Evolutionary conservation across 2,888 invertebrate species (phyloP).

Genomic region (Rotaria sp.): DNA sequence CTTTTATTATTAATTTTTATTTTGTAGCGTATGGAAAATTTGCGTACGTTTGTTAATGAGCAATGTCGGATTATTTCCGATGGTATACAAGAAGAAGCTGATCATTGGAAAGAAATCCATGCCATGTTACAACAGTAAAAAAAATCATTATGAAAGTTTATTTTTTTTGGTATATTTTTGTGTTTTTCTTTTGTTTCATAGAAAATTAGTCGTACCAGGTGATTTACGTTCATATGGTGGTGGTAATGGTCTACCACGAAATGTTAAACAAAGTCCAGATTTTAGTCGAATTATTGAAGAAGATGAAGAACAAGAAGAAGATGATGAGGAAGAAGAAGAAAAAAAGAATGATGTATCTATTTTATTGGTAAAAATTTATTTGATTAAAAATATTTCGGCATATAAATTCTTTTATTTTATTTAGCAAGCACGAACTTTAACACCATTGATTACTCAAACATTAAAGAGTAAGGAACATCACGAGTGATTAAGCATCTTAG

Average conservation of each 20-base stretch:
- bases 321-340: not conserved
- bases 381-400: no score
- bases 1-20: not conserved
- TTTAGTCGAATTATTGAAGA: not conserved
- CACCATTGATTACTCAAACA: conserved; percentile 13
- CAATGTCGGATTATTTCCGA: not conserved
- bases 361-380: not conserved
- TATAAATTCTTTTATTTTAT: not conserved
- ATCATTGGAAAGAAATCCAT: conserved; percentile 30
- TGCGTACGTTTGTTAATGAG: conserved; percentile 16
- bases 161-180: no score
- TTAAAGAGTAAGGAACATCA: not conserved
- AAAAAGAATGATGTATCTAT: not conserved
- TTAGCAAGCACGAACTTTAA: conserved; percentile 21
- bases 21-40: conserved; percentile 17
- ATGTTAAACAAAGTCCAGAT: conserved; percentile 21
- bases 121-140: not conserved
- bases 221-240: conserved; percentile 13
- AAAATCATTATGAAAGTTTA: no score
- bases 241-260: conserved; percentile 8
- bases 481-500: not conserved
- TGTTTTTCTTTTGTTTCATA: not conserved
- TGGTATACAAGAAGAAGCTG: conserved; percentile 24
- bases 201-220: conserved; percentile 14
- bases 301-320: not conserved